These are phyloP conservation scores for Carpatolechia fugitivella DNA, from an alignment of 2,888 invertebrate species.

Conservation along the genomic window DNA sequence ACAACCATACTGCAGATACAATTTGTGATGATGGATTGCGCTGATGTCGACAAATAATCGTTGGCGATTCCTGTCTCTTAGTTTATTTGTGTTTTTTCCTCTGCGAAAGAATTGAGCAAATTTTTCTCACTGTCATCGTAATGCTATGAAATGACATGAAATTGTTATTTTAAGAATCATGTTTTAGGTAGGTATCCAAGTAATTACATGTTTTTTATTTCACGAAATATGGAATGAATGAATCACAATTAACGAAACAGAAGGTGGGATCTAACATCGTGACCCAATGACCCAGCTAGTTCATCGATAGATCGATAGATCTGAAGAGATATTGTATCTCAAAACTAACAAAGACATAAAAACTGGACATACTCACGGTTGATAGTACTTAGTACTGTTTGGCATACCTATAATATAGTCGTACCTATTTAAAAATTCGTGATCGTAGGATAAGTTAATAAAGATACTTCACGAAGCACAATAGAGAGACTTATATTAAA, in stretches of 20 bases:
- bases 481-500: too few species aligned
- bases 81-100: conserved; percentile 9
- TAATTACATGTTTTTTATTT: too few species aligned
- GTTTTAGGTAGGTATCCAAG: too few species aligned
- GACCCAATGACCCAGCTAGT: conserved; percentile 42
- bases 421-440: too few species aligned
- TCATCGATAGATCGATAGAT: conserved; percentile 29
- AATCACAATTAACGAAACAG: too few species aligned
- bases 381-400: too few species aligned
- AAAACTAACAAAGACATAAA: conserved; percentile 4
- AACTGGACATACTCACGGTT: too few species aligned
- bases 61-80: conserved; percentile 35
- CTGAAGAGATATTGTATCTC: conserved; percentile 31
- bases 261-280: conserved; percentile 31
- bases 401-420: too few species aligned
- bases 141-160: not conserved
- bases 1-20: conserved; percentile 48
- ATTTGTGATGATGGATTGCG: conserved; percentile 63
- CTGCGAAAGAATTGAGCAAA: not conserved
- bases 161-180: not conserved
- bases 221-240: too few species aligned
- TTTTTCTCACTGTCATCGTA: not conserved
- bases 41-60: conserved; percentile 21
- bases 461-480: too few species aligned
- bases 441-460: too few species aligned